A percentile compares a stretch with the other conserved stretches of the same genome.
Conservation (phyloP, 1,140 invertebrate genomes). For the Lucilia sericata region DNA sequence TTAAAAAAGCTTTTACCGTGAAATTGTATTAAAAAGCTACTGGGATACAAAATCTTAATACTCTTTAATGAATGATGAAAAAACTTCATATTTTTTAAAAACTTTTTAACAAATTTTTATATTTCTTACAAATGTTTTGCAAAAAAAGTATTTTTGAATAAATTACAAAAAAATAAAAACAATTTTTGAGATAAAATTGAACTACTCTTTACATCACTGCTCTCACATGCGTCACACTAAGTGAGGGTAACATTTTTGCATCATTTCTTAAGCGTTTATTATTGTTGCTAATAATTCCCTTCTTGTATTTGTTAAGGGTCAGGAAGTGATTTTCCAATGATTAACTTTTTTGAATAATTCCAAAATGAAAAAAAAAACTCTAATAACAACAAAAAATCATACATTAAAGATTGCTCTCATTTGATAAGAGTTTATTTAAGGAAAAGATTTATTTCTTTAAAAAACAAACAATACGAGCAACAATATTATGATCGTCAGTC, state of each 20-base stretch:
- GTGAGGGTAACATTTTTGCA: slow-evolving; percentile 14
- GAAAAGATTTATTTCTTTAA: slow-evolving; percentile 25
- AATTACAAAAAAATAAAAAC: no score
- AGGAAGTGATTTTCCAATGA: slow-evolving; percentile 44
- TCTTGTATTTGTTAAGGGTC: slow-evolving; percentile 21
- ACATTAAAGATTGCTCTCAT: slow-evolving; percentile 25
- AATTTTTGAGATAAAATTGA: no score
- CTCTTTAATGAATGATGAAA: no score
- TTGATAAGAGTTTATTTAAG: slow-evolving; percentile 36
- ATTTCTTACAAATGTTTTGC: no score
- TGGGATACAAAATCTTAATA: no score
- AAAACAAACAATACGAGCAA: not conserved
- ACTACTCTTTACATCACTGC: no score
- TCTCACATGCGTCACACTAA: not conserved
- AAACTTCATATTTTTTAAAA: no score
- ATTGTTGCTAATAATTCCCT: not conserved
- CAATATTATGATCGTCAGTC: not conserved
- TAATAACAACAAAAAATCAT: not conserved
- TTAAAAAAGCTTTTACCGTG: no score
- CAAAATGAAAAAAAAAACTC: not conserved
- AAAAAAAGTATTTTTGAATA: no score
- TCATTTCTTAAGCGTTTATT: not conserved
- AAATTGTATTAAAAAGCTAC: no score
- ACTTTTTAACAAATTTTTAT: no score
- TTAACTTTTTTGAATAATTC: slow-evolving; percentile 37